phyloP scores from a whole-genome alignment of 2,888 invertebrate species.

The Automeris io region DNA sequence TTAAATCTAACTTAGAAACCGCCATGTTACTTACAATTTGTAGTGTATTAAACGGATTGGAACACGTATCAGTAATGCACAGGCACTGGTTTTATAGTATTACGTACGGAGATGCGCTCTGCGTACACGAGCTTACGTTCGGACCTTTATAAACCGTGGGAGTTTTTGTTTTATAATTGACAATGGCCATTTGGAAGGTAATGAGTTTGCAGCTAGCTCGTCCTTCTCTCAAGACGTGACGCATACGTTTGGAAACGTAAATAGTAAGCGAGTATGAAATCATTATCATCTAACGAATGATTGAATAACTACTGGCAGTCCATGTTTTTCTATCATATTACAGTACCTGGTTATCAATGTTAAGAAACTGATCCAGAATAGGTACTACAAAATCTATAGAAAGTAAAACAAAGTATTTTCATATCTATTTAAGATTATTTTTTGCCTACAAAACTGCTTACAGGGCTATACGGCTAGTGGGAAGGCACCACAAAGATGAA shows the following conservation, averaged over 20 bases:
- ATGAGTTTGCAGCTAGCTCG: constrained; percentile 67
- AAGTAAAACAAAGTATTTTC: too few relatives aligned
- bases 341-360: too few relatives aligned
- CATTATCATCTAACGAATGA: not conserved
- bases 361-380: too few relatives aligned
- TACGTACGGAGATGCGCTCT: constrained; percentile 64
- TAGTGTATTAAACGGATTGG: not conserved
- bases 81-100: constrained; percentile 41
- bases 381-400: too few relatives aligned
- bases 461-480: too few relatives aligned
- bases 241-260: constrained; percentile 48
- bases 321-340: too few relatives aligned
- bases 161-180: constrained; percentile 71
- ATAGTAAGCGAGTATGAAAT: constrained; percentile 2
- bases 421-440: too few relatives aligned
- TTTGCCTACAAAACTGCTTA: too few relatives aligned
- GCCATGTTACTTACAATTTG: constrained; percentile 4
- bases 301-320: not conserved
- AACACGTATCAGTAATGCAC: constrained; percentile 30
- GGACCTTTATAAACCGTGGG: constrained; percentile 74
- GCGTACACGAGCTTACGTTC: constrained; percentile 51
- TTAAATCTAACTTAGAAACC: too few relatives aligned
- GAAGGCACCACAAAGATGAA: too few relatives aligned
- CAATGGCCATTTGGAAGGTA: constrained; percentile 69
- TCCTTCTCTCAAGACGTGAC: constrained; percentile 67